These are phyloP conservation scores for Ceuthmochares aereus DNA, from an alignment of 2,113 vertebrate species.

Conservation along the genomic window DNA sequence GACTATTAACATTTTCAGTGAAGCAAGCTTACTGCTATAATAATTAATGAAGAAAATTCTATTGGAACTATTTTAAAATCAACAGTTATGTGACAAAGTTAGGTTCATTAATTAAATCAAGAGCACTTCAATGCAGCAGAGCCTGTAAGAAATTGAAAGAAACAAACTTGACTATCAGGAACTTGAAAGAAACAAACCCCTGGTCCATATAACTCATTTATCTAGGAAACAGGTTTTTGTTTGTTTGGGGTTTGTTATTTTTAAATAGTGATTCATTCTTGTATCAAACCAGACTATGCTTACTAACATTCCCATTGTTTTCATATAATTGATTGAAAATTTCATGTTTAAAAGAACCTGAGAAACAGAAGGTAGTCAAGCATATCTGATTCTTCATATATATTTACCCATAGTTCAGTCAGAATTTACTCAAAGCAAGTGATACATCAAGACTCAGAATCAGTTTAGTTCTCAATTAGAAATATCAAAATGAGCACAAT, in stretches of 20 bases:
- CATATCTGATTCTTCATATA: not conserved
- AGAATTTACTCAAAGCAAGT: not conserved
- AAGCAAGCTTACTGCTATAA: not conserved
- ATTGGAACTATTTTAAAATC: not conserved
- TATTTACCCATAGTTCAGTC: not conserved
- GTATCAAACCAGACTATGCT: not conserved
- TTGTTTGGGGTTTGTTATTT: not conserved
- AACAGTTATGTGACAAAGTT: not conserved
- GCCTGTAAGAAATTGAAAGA: not conserved
- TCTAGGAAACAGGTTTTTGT: not conserved
- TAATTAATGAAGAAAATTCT: not conserved
- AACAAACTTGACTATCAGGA: not conserved
- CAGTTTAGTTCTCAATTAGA: not conserved
- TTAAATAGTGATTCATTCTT: not conserved
- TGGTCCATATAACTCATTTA: not conserved
- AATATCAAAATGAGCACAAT: not conserved
- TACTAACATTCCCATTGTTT: not conserved
- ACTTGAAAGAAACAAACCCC: not conserved
- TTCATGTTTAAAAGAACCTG: not conserved
- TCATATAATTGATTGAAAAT: not conserved
- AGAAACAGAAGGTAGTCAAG: not conserved
- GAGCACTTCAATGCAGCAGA: not conserved
- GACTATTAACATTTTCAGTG: not conserved
- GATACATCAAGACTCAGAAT: not conserved
- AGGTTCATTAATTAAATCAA: not conserved